Evolutionary conservation across 2,888 invertebrate species (phyloP).

Genomic region (Hedychridium roseum): DNA sequence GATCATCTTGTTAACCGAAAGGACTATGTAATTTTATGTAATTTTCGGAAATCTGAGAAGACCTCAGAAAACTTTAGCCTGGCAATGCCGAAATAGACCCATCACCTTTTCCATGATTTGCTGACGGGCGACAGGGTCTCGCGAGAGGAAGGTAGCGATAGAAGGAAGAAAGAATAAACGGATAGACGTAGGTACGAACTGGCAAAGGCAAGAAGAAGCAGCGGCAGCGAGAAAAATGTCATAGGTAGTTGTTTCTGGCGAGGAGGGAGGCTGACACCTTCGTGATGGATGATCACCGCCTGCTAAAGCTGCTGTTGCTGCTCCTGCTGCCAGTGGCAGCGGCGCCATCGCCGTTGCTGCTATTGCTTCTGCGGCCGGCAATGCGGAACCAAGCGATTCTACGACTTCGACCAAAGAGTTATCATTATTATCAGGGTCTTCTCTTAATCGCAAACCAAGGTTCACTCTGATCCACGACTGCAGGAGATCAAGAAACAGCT

Average conservation of each 20-base stretch:
- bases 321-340: constrained; percentile 30
- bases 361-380: constrained; percentile 35
- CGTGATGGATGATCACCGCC: constrained; percentile 60
- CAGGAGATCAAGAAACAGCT: too few species aligned
- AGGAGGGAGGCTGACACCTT: constrained; percentile 58
- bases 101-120: too few species aligned
- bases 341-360: constrained; percentile 35
- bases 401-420: constrained; percentile 5
- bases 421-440: too few species aligned
- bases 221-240: constrained; percentile 59
- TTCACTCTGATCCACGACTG: too few species aligned
- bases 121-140: too few species aligned
- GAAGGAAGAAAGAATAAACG: constrained; percentile 24
- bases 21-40: too few species aligned
- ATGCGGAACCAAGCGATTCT: constrained; percentile 28
- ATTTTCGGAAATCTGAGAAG: too few species aligned
- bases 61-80: too few species aligned
- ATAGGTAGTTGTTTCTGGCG: constrained; percentile 61
- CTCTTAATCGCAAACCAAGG: too few species aligned
- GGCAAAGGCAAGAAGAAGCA: constrained; percentile 47
- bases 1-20: too few species aligned
- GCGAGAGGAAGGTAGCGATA: constrained; percentile 17
- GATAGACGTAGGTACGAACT: constrained; percentile 35
- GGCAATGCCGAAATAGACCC: too few species aligned
- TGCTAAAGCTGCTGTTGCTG: constrained; percentile 53